Percentiles rank a stretch among this genome's conserved stretches.
phyloP scores from a whole-genome alignment of 2,113 vertebrate genomes.

The Ammodytes marinus region DNA sequence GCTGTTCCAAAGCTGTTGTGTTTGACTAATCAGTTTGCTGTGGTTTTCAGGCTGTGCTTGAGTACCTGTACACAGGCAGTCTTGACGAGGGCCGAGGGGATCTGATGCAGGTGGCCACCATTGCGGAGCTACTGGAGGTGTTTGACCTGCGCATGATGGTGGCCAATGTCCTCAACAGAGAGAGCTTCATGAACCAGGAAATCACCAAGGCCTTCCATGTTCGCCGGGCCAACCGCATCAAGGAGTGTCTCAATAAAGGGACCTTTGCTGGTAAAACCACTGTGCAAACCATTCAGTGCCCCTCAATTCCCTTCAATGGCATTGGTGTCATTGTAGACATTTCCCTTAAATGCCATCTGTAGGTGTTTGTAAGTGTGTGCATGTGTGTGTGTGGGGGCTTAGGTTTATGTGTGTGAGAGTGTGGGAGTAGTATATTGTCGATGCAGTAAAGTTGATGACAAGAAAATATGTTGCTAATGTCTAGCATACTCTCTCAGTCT shows the following conservation, averaged over 20 bases:
- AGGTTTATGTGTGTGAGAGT: background rate
- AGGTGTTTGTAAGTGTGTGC: conserved; percentile 9
- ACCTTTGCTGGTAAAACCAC: conserved; percentile 88
- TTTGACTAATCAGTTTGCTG: conserved; percentile 13
- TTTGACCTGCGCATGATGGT: conserved; percentile 95
- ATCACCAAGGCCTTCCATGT: conserved; percentile 96
- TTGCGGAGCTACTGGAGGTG: conserved; percentile 91
- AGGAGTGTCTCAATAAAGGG: conserved; percentile 91
- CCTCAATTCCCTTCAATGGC: background rate
- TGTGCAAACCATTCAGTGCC: conserved; percentile 12
- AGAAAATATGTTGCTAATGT: conserved; percentile 21
- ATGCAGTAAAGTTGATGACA: background rate
- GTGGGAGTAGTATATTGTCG: background rate
- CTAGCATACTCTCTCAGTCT: conserved; percentile 49
- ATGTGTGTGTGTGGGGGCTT: background rate
- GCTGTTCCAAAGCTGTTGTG: background rate
- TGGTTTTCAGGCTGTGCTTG: conserved; percentile 84
- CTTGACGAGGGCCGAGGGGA: conserved; percentile 86
- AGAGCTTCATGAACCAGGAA: conserved; percentile 97
- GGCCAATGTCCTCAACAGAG: conserved; percentile 91
- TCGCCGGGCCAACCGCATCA: conserved; percentile 93
- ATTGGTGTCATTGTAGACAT: conserved; percentile 36
- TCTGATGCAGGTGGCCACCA: conserved; percentile 91
- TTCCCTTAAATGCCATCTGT: conserved; percentile 41
- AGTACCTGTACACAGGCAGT: conserved; percentile 91